Conservation (phyloP, 1,140 invertebrate species). For the Lucilia sericata region DNA sequence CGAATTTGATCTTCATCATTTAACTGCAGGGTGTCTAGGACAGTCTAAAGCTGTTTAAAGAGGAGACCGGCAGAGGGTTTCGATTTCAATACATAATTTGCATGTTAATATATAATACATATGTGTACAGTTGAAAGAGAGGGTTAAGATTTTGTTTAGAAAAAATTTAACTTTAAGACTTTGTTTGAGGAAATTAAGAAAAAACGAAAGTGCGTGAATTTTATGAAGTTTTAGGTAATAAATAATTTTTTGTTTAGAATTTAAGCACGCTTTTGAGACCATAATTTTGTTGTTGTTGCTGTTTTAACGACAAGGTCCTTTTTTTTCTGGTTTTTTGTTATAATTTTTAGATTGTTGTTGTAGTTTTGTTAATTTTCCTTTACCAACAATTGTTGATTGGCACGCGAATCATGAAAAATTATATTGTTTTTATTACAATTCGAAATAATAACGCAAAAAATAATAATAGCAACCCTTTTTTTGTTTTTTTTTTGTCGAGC, state of each 20-base stretch:
- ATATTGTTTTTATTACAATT: conserved; percentile 13
- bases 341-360: conserved; percentile 20
- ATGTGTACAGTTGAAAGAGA: too few species aligned
- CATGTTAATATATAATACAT: too few species aligned
- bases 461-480: conserved; percentile 32
- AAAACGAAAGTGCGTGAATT: conserved; percentile 6
- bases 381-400: conserved; percentile 31
- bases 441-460: conserved; percentile 1
- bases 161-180: background rate
- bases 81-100: too few species aligned
- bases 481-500: too few species aligned
- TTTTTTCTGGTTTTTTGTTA: background rate
- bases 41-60: background rate
- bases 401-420: conserved; percentile 34
- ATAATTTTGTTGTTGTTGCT: conserved; percentile 15
- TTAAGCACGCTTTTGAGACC: conserved; percentile 5
- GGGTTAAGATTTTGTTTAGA: background rate
- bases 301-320: conserved; percentile 13
- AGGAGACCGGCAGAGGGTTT: background rate
- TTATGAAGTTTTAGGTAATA: background rate
- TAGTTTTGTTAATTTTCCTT: conserved; percentile 17
- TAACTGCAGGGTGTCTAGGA: conserved; percentile 40
- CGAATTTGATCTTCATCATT: conserved; percentile 20
- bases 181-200: background rate
- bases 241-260: background rate